Conservation (phyloP, 2,797 vertebrate species). For the Xenopus petersii region DNA sequence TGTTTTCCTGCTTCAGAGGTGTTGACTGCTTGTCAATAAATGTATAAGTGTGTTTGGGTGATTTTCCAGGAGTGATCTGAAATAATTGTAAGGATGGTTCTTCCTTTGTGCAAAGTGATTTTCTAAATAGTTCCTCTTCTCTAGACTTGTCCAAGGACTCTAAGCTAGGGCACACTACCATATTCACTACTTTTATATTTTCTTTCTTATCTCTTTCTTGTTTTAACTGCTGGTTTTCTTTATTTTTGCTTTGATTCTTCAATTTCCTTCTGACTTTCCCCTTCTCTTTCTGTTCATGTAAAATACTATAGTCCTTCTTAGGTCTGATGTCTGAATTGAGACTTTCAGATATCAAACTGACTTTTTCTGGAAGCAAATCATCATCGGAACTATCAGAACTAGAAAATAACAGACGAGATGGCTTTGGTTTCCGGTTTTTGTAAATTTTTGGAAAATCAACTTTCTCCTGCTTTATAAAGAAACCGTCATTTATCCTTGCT, state of each 20-base stretch:
- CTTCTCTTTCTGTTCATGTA: conserved; percentile 86
- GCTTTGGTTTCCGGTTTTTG: conserved; percentile 88
- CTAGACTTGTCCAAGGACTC: conserved; percentile 83
- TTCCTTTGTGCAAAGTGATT: conserved; percentile 93
- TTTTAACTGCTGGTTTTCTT: conserved; percentile 92
- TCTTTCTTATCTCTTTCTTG: conserved; percentile 86
- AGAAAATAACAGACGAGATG: conserved; percentile 79
- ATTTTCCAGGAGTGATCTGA: conserved; percentile 88
- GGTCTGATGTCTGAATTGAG: conserved; percentile 75
- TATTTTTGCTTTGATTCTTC: conserved; percentile 97
- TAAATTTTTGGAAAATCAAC: conserved; percentile 72
- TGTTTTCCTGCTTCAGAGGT: conserved; percentile 90
- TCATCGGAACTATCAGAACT: conserved; percentile 95
- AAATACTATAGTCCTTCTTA: conserved; percentile 78
- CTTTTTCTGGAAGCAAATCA: conserved; percentile 83
- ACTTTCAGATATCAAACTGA: conserved; percentile 78
- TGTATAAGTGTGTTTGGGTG: conserved; percentile 88
- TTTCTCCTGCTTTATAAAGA: conserved; percentile 83
- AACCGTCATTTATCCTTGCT: conserved; percentile 70
- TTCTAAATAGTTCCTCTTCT: conserved; percentile 93
- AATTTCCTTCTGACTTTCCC: conserved; percentile 93
- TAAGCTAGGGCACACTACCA: conserved; percentile 68
- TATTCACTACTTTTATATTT: conserved; percentile 82
- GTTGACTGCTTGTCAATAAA: conserved; percentile 86
- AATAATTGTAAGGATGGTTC: conserved; percentile 93